Conservation (phyloP, 2,797 vertebrate genomes). For the Clarias laeviceps region DNA sequence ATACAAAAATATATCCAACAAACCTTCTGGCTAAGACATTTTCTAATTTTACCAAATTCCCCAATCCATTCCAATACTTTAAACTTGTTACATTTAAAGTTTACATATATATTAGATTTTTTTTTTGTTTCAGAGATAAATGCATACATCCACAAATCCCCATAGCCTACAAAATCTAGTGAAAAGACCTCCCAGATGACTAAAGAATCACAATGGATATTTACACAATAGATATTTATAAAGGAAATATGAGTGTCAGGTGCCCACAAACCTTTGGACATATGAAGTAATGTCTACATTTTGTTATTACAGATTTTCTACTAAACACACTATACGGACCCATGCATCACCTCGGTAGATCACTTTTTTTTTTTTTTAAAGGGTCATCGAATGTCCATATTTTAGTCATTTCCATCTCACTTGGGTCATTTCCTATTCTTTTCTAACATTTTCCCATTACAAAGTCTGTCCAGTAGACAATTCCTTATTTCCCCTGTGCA, state of each 20-base stretch:
- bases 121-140: too few relatives aligned
- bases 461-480: slow-evolving; percentile 27
- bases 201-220: too few relatives aligned
- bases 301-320: neutral
- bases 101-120: neutral
- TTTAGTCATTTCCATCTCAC: slow-evolving; percentile 16
- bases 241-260: neutral
- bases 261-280: too few relatives aligned
- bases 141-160: neutral
- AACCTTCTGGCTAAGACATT: neutral
- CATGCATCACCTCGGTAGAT: neutral
- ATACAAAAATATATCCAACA: neutral
- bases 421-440: slow-evolving; percentile 15
- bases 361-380: neutral
- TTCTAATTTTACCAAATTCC: neutral
- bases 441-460: slow-evolving; percentile 35
- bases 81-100: neutral
- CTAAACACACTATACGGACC: neutral
- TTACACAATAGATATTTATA: too few relatives aligned
- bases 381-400: slow-evolving; percentile 6
- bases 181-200: neutral
- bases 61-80: too few relatives aligned
- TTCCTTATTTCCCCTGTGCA: slow-evolving; percentile 9
- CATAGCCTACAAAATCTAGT: neutral
- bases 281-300: neutral